Evolutionary conservation across 2,113 vertebrate genomes (phyloP).

Genomic region (Ginglymostoma cirratum): DNA sequence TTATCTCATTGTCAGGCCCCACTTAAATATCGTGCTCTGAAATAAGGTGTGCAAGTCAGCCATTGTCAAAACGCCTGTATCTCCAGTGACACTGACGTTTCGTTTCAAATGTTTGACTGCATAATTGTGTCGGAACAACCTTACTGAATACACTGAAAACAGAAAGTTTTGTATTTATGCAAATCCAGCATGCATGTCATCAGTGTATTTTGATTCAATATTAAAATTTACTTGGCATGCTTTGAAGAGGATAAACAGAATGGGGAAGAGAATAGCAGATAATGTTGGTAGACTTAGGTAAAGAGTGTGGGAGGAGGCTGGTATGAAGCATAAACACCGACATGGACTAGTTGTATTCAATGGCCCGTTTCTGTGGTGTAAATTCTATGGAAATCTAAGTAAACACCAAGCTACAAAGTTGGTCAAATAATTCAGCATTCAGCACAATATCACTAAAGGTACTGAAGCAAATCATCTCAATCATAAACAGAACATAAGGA

Average conservation of each 20-base stretch:
- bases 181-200: neutral
- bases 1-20: neutral
- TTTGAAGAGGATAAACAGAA: neutral
- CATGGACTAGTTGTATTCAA: neutral
- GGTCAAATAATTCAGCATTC: neutral
- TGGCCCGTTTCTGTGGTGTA: neutral
- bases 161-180: neutral
- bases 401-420: neutral
- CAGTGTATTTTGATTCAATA: neutral
- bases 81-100: neutral
- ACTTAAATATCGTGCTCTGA: neutral
- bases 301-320: neutral
- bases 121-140: neutral
- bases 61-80: neutral
- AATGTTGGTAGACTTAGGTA: neutral
- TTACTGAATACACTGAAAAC: neutral
- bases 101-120: neutral
- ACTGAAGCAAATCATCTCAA: neutral
- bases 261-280: neutral
- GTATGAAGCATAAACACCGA: neutral
- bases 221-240: neutral
- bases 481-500: neutral
- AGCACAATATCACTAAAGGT: neutral
- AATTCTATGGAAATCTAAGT: conserved; percentile 13
- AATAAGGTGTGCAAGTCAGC: neutral